A percentile compares a stretch with the other conserved stretches of the same genome.
These are phyloP conservation scores for Miniopterus natalensis DNA, from an alignment of 2,113 vertebrate genomes.

Conservation along the genomic window DNA sequence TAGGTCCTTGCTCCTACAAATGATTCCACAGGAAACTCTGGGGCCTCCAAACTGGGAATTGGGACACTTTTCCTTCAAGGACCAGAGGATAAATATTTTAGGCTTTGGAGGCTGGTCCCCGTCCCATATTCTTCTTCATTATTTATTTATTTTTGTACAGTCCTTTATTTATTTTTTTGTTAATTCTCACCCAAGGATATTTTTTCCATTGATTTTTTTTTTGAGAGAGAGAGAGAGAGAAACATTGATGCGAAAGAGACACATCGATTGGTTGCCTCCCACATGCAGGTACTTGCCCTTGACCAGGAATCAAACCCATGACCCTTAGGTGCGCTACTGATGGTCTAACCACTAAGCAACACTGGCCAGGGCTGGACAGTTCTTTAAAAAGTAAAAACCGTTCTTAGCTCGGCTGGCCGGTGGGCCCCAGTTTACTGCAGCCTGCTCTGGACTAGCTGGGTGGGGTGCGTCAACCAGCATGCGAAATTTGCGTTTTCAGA, in stretches of 20 bases:
- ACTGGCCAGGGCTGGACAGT: too few relatives aligned
- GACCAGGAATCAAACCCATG: too few relatives aligned
- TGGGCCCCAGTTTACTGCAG: rapidly evolving
- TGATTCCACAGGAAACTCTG: rapidly evolving
- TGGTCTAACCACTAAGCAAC: too few relatives aligned
- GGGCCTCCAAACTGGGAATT: neutral
- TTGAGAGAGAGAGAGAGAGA: too few relatives aligned
- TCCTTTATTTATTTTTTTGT: neutral
- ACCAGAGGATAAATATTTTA: neutral
- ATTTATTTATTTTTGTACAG: neutral
- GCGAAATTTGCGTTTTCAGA: neutral
- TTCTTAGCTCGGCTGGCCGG: neutral
- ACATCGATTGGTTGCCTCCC: too few relatives aligned
- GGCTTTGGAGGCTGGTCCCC: neutral
- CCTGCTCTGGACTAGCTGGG: neutral
- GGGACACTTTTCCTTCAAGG: neutral
- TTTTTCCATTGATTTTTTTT: too few relatives aligned
- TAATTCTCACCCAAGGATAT: too few relatives aligned
- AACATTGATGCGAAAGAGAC: too few relatives aligned
- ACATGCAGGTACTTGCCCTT: too few relatives aligned
- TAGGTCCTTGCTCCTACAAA: rapidly evolving
- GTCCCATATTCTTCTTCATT: too few relatives aligned
- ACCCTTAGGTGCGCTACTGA: too few relatives aligned
- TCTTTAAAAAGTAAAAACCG: neutral
- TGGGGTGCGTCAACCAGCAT: rapidly evolving